Evolutionary conservation across 1,140 invertebrate genomes (phyloP).

Genomic region (Orchesella cincta): DNA sequence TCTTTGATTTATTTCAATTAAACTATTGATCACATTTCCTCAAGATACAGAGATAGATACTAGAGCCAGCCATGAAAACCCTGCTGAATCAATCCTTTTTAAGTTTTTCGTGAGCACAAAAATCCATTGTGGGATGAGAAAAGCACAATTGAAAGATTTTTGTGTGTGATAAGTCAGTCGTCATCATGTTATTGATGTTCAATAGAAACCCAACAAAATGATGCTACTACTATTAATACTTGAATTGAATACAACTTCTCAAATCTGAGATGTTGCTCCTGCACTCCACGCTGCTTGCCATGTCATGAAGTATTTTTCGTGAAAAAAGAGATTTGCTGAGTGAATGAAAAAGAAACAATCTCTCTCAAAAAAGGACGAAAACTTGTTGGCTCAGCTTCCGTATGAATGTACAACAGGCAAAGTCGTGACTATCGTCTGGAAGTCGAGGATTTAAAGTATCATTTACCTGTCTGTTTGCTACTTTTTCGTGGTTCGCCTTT

Average conservation of each 20-base stretch:
- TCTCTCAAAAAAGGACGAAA: not conserved
- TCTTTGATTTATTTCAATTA: not conserved
- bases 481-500: not conserved
- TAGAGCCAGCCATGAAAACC: no score
- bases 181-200: constrained; percentile 7
- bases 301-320: constrained; percentile 19
- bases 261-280: not conserved
- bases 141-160: constrained; percentile 14
- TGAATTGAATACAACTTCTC: not conserved
- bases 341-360: not conserved
- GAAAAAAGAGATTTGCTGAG: not conserved
- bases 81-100: no score
- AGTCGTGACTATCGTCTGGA: constrained; percentile 21
- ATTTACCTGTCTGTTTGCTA: constrained; percentile 25
- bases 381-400: constrained; percentile 14
- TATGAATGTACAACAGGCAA: not conserved
- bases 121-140: not conserved
- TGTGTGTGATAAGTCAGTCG: not conserved
- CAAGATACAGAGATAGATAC: not conserved
- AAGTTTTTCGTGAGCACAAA: not conserved
- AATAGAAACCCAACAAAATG: not conserved
- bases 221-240: constrained; percentile 3
- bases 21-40: not conserved
- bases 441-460: constrained; percentile 11
- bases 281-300: not conserved